Conservation (phyloP, 1,140 invertebrate genomes). For the Sycobia sp. region DNA sequence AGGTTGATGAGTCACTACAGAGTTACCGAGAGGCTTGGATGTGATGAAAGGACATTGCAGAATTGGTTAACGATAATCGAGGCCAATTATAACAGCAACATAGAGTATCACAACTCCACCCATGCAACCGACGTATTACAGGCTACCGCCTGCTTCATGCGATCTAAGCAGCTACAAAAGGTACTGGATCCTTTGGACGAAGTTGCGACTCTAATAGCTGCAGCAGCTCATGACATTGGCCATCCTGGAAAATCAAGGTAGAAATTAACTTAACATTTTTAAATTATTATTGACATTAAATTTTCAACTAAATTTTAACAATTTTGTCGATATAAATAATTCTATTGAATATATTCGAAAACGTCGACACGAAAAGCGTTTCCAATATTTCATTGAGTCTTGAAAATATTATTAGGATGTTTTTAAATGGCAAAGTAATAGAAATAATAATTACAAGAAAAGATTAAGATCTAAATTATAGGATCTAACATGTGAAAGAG, state of each 20-base stretch:
- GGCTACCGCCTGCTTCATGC: constrained; percentile 84
- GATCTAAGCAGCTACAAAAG: constrained; percentile 75
- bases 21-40: constrained; percentile 76
- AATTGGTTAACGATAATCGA: constrained; percentile 91
- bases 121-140: constrained; percentile 90
- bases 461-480: too few relatives aligned
- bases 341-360: too few relatives aligned
- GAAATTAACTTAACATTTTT: not conserved
- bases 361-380: too few relatives aligned
- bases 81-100: constrained; percentile 84
- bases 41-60: constrained; percentile 80
- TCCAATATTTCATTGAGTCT: too few relatives aligned
- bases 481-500: too few relatives aligned
- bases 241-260: constrained; percentile 81
- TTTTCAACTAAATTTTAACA: too few relatives aligned
- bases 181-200: constrained; percentile 83
- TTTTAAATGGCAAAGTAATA: too few relatives aligned
- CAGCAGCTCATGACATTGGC: constrained; percentile 84
- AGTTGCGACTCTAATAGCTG: constrained; percentile 83
- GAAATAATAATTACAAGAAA: too few relatives aligned
- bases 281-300: too few relatives aligned
- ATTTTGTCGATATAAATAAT: too few relatives aligned
- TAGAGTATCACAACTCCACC: constrained; percentile 95
- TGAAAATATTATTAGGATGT: too few relatives aligned
- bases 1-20: constrained; percentile 82